A percentile compares a stretch with the other conserved stretches of the same genome.
phyloP scores from a whole-genome alignment of 64 coral and sea anemone genomes.

The Dendronephthya gigantea region DNA sequence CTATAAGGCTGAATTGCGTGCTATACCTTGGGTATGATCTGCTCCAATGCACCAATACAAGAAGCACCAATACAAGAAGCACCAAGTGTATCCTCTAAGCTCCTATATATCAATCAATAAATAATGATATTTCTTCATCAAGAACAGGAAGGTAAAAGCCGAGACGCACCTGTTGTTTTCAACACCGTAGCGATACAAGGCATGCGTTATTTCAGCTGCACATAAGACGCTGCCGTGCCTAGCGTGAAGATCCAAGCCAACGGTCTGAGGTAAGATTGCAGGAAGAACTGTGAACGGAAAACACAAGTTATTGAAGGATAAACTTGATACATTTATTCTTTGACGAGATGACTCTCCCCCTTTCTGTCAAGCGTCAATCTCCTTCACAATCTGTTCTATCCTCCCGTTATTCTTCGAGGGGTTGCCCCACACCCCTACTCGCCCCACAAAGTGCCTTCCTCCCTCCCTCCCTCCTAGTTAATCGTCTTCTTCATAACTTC shows the following conservation, averaged over 20 bases:
- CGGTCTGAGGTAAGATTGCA: conserved; percentile 50
- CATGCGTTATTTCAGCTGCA: conserved; percentile 63
- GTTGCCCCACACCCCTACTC: too few species aligned
- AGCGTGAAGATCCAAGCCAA: conserved; percentile 62
- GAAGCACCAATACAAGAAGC: too few species aligned
- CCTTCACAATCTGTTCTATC: neutral
- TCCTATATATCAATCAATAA: conserved; percentile 43
- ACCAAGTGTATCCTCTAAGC: conserved; percentile 39
- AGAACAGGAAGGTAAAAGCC: neutral
- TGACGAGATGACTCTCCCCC: too few species aligned
- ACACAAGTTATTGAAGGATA: neutral
- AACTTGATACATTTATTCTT: too few species aligned
- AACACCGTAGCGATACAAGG: conserved; percentile 40
- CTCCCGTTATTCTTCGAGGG: neutral
- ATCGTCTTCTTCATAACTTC: neutral
- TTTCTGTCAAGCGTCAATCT: too few species aligned
- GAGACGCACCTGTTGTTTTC: conserved; percentile 38
- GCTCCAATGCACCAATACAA: conserved; percentile 42
- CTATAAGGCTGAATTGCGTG: too few species aligned
- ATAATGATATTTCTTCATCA: neutral
- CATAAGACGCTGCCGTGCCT: conserved; percentile 74
- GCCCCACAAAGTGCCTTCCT: too few species aligned
- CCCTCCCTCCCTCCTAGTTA: neutral
- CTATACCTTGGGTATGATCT: conserved; percentile 75
- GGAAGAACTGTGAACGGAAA: conserved; percentile 53